A percentile compares a stretch with the other conserved stretches of the same genome.
Evolutionary conservation across 2,113 vertebrate genomes (phyloP).

Genomic region (Tragelaphus imberbis): DNA sequence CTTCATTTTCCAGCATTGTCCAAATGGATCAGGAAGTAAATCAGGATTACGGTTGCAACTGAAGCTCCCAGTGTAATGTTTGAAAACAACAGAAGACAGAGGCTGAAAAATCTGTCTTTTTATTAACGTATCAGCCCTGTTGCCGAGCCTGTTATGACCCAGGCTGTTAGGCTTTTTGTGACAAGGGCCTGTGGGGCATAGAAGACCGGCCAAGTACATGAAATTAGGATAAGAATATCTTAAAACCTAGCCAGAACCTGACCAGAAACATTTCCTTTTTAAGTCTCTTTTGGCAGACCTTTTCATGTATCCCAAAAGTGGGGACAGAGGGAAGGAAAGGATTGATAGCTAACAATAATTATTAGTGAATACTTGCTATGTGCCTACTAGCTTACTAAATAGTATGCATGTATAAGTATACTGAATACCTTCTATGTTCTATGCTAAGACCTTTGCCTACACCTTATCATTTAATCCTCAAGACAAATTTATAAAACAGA

Average conservation of each 20-base stretch:
- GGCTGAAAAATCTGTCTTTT: neutral
- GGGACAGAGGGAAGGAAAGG: neutral
- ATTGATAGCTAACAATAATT: neutral
- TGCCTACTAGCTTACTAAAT: neutral
- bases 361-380: neutral
- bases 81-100: neutral
- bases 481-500: neutral
- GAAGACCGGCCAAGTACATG: neutral
- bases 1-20: neutral
- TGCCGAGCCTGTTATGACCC: neutral
- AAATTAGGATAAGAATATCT: neutral
- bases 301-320: neutral
- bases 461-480: neutral
- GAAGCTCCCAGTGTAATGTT: neutral
- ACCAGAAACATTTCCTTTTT: neutral
- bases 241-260: neutral
- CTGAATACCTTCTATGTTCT: neutral
- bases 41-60: neutral
- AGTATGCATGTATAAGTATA: neutral
- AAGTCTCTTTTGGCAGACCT: neutral
- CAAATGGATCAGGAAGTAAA: neutral
- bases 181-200: neutral
- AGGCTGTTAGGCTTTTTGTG: neutral
- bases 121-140: neutral
- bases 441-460: neutral